A percentile compares a stretch with the other conserved stretches of the same genome.
These are phyloP conservation scores for Kryptolebias marmoratus DNA, from an alignment of 2,113 vertebrate species.

Conservation along the genomic window DNA sequence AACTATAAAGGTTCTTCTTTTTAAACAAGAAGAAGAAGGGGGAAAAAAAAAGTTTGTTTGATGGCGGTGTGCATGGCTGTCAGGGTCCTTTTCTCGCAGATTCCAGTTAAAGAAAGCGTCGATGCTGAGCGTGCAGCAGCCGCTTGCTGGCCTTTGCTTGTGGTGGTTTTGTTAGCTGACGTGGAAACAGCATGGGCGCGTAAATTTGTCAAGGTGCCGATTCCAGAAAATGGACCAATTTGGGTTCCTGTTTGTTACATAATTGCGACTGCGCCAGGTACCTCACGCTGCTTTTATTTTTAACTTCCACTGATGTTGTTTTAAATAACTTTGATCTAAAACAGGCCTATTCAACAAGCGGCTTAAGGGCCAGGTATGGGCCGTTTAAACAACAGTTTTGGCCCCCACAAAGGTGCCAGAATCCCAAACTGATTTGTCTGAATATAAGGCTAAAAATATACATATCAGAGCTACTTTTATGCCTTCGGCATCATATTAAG, in stretches of 20 bases:
- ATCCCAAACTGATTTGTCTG: too few species aligned
- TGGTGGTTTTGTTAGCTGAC: constrained; percentile 11
- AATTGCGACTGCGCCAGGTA: constrained; percentile 52
- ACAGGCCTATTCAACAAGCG: too few species aligned
- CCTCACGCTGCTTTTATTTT: constrained; percentile 59
- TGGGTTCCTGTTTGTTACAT: constrained; percentile 51
- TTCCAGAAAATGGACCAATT: constrained; percentile 36
- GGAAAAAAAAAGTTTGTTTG: constrained; percentile 59
- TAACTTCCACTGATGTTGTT: constrained; percentile 66
- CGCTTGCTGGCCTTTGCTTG: constrained; percentile 28
- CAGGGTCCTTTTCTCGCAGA: constrained; percentile 26
- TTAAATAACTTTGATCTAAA: constrained; percentile 54
- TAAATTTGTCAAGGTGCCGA: constrained; percentile 21
- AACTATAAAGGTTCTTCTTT: constrained; percentile 46
- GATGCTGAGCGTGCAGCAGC: neutral
- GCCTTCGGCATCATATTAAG: too few species aligned
- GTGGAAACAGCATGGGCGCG: constrained; percentile 15
- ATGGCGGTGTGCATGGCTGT: constrained; percentile 34
- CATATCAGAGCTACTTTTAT: too few species aligned
- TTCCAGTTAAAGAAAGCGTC: constrained; percentile 12
- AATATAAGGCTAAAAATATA: too few species aligned
- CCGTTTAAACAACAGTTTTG: too few species aligned
- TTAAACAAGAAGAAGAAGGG: constrained; percentile 28
- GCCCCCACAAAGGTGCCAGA: too few species aligned
- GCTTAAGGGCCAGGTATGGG: too few species aligned